Evolutionary conservation across 2,797 vertebrate species (phyloP).

Genomic region (Iguana delicatissima): DNA sequence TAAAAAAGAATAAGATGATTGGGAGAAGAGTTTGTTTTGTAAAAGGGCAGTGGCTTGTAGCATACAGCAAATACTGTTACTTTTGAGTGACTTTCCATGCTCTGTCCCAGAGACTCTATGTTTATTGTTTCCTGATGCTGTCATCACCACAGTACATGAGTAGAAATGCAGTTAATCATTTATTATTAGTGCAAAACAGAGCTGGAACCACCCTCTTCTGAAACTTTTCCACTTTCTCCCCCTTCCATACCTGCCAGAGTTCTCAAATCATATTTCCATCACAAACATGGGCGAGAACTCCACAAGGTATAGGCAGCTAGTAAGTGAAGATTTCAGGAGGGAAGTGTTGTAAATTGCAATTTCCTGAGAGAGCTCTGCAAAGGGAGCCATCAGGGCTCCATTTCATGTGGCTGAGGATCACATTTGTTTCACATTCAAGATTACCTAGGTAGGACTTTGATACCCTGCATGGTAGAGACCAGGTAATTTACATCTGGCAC

Average conservation of each 20-base stretch:
- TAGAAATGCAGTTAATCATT: neutral
- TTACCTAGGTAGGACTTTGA: too few relatives aligned
- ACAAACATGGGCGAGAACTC: neutral
- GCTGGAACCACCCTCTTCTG: neutral
- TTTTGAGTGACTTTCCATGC: too few relatives aligned
- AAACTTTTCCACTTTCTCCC: neutral
- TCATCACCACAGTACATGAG: neutral
- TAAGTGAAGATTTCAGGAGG: neutral
- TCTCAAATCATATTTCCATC: neutral
- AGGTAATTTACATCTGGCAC: too few relatives aligned
- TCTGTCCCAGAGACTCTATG: rapidly evolving
- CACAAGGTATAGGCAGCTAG: neutral
- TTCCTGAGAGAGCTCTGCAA: neutral
- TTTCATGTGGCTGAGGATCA: neutral
- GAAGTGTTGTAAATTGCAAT: neutral
- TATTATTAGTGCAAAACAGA: neutral
- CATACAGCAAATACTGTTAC: too few relatives aligned
- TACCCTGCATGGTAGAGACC: too few relatives aligned
- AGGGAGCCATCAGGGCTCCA: neutral
- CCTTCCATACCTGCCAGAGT: neutral
- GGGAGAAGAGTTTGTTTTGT: too few relatives aligned
- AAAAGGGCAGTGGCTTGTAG: too few relatives aligned
- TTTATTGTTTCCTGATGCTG: too few relatives aligned
- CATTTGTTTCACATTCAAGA: neutral
- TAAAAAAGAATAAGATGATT: too few relatives aligned